Evolutionary conservation across 2,113 vertebrate species (phyloP).

Genomic region (Poecile atricapillus): DNA sequence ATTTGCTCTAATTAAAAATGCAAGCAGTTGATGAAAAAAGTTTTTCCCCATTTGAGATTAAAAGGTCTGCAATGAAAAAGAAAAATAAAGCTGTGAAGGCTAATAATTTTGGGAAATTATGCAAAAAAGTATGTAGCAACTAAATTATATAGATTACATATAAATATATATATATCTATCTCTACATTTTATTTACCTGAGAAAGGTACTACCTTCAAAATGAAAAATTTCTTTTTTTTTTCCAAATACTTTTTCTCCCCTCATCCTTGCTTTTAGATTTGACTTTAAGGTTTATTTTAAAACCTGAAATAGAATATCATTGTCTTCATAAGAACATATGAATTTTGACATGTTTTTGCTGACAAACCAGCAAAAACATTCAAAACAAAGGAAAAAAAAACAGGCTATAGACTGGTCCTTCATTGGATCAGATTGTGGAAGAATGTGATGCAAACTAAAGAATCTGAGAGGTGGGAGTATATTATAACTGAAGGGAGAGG

Average conservation of each 20-base stretch:
- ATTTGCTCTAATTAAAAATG: neutral
- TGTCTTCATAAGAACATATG: neutral
- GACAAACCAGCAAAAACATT: neutral
- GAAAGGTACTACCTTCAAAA: neutral
- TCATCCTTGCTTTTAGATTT: neutral
- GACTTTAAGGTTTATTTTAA: neutral
- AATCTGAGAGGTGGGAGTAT: neutral
- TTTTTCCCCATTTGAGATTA: neutral
- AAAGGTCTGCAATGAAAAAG: neutral
- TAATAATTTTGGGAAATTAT: neutral
- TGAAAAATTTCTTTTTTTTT: neutral
- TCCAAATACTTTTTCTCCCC: accelerated
- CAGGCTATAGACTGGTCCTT: neutral
- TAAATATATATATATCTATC: neutral
- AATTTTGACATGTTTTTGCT: neutral
- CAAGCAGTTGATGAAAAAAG: neutral
- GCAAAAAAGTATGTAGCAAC: neutral
- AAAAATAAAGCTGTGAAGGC: neutral
- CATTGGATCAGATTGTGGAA: neutral
- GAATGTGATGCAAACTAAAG: neutral
- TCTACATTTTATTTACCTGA: neutral
- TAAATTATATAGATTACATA: neutral
- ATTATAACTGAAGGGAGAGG: neutral
- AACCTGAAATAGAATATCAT: neutral
- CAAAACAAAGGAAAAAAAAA: neutral